Base-by-base conservation (phyloP, 2,888 invertebrate genomes). In the Meganola albula region DNA sequence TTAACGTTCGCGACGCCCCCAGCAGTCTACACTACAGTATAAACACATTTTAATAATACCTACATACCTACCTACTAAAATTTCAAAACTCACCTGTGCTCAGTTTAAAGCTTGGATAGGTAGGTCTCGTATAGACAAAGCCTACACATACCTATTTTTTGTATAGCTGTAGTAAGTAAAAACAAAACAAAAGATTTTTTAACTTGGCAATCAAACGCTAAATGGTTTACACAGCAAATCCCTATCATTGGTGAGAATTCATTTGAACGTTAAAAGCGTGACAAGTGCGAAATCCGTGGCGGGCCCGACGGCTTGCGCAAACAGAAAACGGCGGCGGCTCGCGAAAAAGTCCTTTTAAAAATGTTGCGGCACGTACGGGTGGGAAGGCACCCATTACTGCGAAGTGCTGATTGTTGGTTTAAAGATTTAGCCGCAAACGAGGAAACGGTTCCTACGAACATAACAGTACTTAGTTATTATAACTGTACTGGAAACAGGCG, bases 341-440 rank as follows among this genome's bases (percentile, higher is more conserved):
- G 83, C 83, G 84, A 84, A 85, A 85, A 85, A 85, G 84, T 84
- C 85, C 80, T 74, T 79, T 84, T 79, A 85, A 84, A 85, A 85
- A 84, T 85, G 84, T 78, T 77, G 74, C 73, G 84, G 83, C 84
- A 84, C 84, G 84, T 84, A 79, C 85, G 72, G 50, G 65, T 59
- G 65, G 65, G 61, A 74, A 75, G 74, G 72, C 76, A 73, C 76
- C 87, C 86, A 87, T 87, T 87, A 87, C 76, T 67, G 74, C 58
- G 74, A 74, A 85, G 85, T 80, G 80, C 70, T 68, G 59, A 64
- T 59, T 87, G 86, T 87, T 86, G 76, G 75, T 78, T 76, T 68
- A 82, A 73, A 83, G 84, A 82, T 84, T 84, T 80, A 65, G 66
- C 73, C 57, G 61, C 64, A 61, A 72, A 68, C 65, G 65, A 57